Base-by-base conservation (phyloP, 2,113 vertebrate genomes). In the Prinia subflava region DNA sequence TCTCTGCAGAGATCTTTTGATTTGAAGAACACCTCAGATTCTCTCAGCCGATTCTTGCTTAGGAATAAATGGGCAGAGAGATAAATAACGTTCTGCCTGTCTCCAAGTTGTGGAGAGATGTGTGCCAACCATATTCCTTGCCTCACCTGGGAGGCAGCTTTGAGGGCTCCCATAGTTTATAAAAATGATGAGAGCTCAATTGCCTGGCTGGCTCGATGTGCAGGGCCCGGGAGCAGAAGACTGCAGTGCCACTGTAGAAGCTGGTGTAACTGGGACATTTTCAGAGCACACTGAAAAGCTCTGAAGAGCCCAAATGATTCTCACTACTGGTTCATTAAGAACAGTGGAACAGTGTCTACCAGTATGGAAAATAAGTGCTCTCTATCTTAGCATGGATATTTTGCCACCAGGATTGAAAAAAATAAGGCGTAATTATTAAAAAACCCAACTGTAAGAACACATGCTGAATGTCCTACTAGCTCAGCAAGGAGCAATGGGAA, bases 201-300 rank as follows among this genome's bases (percentile, higher is more conserved):
- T 59, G 12, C 42, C 33, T 57, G 64, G 22, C 68, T 59, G n/a
- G 0, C 39, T 70, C 0, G 0, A 20, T 1, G 0, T 28, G 24
- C 59, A 74, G 47, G 25, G 25, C 44, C 33, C 64, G 67, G 60
- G 33, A 74, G 42, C 10, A 31, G 35, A 37, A 59, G 65, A 18
- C 4, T 62, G 28, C 10, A 31, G 39, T 27, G 49, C 30, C 16
- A 6, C 49, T 64, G 21, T 28, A 53, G 83, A 47, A 60, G 1
- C 4, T 78, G 55, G 3, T 64, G 22, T 9, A 30, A 21, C 13
- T 2, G 1, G 7, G 10, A 10, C 13, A 13, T 80, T 87, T 89
- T 76, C 69, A 69, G 62, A 6, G 3, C 3, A 28, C 1, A 1
- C 12, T 39, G 35, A 44, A 31, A 67, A 67, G 42, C 70, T 60